phyloP scores from a whole-genome alignment of 2,888 invertebrate species.

The Nomada hirtipes region DNA sequence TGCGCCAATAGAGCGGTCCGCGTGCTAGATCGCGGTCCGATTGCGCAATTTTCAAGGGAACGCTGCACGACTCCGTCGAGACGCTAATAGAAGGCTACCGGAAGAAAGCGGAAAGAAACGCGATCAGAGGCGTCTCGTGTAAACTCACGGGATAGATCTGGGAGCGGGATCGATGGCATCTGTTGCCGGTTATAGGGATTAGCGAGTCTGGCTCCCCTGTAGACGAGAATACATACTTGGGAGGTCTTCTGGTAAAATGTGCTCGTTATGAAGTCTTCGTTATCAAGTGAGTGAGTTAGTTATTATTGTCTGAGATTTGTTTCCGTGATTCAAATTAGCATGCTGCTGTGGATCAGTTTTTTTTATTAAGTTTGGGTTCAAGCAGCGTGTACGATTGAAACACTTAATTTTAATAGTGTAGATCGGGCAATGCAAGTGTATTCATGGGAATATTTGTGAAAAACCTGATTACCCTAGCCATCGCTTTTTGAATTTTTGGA shows the following conservation, averaged over 20 bases:
- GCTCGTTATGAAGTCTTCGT: background rate
- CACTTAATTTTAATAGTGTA: too few relatives aligned
- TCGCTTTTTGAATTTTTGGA: too few relatives aligned
- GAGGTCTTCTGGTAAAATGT: background rate
- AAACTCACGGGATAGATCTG: slow-evolving; percentile 26
- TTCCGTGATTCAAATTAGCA: background rate
- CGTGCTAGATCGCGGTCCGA: slow-evolving; percentile 52
- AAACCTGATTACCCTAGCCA: too few relatives aligned
- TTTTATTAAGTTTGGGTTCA: too few relatives aligned
- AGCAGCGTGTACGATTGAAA: too few relatives aligned
- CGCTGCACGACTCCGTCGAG: slow-evolving; percentile 41
- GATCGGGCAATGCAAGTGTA: too few relatives aligned
- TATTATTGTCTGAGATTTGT: background rate
- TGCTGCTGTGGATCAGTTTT: too few relatives aligned
- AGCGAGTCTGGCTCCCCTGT: background rate
- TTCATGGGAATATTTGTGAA: too few relatives aligned
- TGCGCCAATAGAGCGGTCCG: slow-evolving; percentile 44
- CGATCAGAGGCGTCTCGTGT: slow-evolving; percentile 32
- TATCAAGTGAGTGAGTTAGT: background rate
- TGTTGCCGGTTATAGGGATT: slow-evolving; percentile 17
- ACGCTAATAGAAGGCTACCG: slow-evolving; percentile 56
- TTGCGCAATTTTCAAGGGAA: slow-evolving; percentile 66
- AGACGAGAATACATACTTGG: background rate
- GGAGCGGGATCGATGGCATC: slow-evolving; percentile 32
- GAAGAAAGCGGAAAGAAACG: slow-evolving; percentile 58